Evolutionary conservation across 1,140 invertebrate genomes (phyloP), one percentile per base, ranked within the genome.

Genomic region (Cydia pomonella): DNA sequence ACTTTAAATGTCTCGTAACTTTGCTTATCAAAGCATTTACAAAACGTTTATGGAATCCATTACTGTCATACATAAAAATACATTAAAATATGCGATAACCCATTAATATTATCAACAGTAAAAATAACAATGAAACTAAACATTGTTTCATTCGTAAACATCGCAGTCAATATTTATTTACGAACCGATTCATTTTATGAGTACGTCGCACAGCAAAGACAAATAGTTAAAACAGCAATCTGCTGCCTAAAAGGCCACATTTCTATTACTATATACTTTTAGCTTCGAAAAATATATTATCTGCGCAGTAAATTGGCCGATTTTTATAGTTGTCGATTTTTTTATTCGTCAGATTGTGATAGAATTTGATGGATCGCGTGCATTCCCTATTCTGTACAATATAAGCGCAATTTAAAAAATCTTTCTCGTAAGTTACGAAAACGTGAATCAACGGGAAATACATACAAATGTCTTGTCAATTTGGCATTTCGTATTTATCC

Each of bases 271-370:
- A 53, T 74, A 72, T 66, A 77, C 27, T 75, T 75, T 77, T 75
- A 75, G 73, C 73, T 69, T 77, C 71, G 33, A 74, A 77, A 77
- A 77, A 77, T 77, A 77, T 73, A 76, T 77, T 71, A 38, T 71
- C 25, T 71, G 44, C 47, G 18, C 63, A 16, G 44, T 53, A 71
- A 29, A 44, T 38, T 38, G 13, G 41, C 12, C 10, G 41, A 12
- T 41, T 41, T 44, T 44, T 44, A 44, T 16, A 13, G 33, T 44
- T 44, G 41, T 3, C 41, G 41, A 12, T 41, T 44, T 44, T 44
- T 44, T 16, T 16, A 38, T 38, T 38, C 33, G 33, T 44, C 12
- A 44, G 41, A 44, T 44, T 44, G 9, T 2, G 7, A 38, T 38
- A 38, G 7, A 38, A 38, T 10, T 9, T 38, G 9, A 9, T 38